Evolutionary conservation across 2,797 vertebrate genomes (phyloP), one percentile per base, ranked within the genome.

Genomic region (Spinus pinus): DNA sequence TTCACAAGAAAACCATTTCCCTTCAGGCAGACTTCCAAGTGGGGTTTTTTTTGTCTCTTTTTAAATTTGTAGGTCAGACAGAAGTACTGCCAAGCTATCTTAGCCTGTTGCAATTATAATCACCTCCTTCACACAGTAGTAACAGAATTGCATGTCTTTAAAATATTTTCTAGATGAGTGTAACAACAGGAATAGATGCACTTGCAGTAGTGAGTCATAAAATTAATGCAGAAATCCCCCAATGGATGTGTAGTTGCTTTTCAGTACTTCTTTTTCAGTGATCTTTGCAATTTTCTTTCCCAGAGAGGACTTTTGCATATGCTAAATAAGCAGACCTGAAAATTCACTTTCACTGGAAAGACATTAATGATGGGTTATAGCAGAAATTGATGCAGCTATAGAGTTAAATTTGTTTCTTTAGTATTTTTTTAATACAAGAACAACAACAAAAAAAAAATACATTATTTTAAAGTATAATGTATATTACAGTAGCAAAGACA

Each of bases 1-100:
- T 92, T 95, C 81, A 74, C 58, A 57, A 65, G 50, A 88, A 79
- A 93, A 86, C 47, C 54, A 30, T 86, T 93, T 95, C 81, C 89
- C 83, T 87, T 93, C 46, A 61, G 85, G 94, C 28, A 21, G n/a
- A 51, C 65, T 97, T 95, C 87, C 80, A 95, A 94, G 65, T 72
- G 66, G 41, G 39, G 6, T 39, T 16, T 70, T 91, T 92, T 64
- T 92, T 7, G 1, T 90, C 66, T 78, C 5, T 95, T 93, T 96
- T n/a, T 65, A 60, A 94, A 84, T 94, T 87, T 95, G 69, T 96
- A 94, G 85, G 75, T 96, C 86, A 93, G 90, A 57, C 86, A 54
- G 56, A 85, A 78, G 69, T 83, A 83, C 17, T 77, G 51, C 60
- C 35, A n/a, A 86, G 33, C 62, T 90, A 39, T 46, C 82, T 83